Evolutionary conservation across 2,888 invertebrate species (phyloP).

Genomic region (Beris morrisii): DNA sequence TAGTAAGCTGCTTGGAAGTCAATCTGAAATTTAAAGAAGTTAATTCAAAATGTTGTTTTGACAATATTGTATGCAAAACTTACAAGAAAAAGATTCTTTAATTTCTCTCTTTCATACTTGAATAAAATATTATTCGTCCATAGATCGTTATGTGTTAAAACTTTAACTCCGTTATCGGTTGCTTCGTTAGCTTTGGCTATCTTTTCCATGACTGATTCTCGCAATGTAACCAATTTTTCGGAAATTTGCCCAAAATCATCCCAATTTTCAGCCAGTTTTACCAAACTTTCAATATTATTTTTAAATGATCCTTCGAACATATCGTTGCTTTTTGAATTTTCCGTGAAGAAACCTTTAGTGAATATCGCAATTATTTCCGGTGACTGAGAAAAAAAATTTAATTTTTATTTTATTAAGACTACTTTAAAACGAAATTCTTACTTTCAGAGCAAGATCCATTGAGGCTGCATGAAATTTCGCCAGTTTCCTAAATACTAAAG

Average conservation of each 20-base stretch:
- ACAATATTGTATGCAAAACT: conserved; percentile 41
- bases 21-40: conserved; percentile 45
- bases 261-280: conserved; percentile 46
- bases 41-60: neutral
- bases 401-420: too few relatives aligned
- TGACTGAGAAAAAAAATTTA: neutral
- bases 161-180: conserved; percentile 47
- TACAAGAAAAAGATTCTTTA: conserved; percentile 55
- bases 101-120: conserved; percentile 51
- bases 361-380: neutral
- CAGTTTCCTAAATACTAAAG: conserved; percentile 58
- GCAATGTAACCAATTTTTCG: conserved; percentile 44
- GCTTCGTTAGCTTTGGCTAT: neutral
- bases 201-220: neutral
- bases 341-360: neutral
- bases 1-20: conserved; percentile 54
- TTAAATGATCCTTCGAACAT: conserved; percentile 5
- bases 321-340: neutral
- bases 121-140: conserved; percentile 61
- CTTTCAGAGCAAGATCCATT: conserved; percentile 59
- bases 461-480: conserved; percentile 62
- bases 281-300: conserved; percentile 13
- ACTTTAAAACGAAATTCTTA: conserved; percentile 26
- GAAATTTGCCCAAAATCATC: conserved; percentile 49
- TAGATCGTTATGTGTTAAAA: conserved; percentile 61